Base-by-base conservation (phyloP, 2,113 vertebrate genomes). In the Vombatus ursinus region DNA sequence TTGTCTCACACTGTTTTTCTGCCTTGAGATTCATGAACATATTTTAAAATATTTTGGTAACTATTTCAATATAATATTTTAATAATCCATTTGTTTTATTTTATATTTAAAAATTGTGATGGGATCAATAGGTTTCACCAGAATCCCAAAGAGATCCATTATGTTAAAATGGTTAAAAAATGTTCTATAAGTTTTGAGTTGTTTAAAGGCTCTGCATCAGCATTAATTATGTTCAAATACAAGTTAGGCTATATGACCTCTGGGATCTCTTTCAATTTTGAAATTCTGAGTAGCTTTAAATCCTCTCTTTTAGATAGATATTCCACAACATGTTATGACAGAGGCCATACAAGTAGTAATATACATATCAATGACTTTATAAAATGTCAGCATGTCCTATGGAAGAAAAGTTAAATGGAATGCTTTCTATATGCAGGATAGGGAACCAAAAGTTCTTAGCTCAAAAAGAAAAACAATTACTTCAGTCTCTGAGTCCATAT, bases 381-480 rank as follows among this genome's bases (percentile, higher is more conserved):
- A n/a, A n/a, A 77, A 77, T 37, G 61, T n/a, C 31, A 77, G n/a
- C 31, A 77, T n/a, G 16, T 77, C 4, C 37, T 77, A 9, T n/a
- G 25, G 26, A 57, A 57, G 54, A 57, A 57, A 77, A 77, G 31
- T 12, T 68, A 77, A 77, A 77, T 77, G 4, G 4, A n/a, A 77
- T n/a, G 61, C 16, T 7, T 77, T 68, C 22, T 77, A n/a, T n/a
- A n/a, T 77, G 14, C 61, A 77, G 61, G 31, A 37, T n/a, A 77
- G 61, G 16, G 16, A 94, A 50, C 50, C 68, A n/a, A 31, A 90
- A 94, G 3, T 12, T 96, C 47, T 95, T 51, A 94, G 89, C 49
- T 77, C 37, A n/a, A 77, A 77, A 77, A n/a, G 37, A 19, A 77
- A 77, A 77, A 37, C 14, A n/a, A 77, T 77, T n/a, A n/a, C 37